phyloP scores from a whole-genome alignment of 2,113 vertebrate species.

The Salvelinus fontinalis region DNA sequence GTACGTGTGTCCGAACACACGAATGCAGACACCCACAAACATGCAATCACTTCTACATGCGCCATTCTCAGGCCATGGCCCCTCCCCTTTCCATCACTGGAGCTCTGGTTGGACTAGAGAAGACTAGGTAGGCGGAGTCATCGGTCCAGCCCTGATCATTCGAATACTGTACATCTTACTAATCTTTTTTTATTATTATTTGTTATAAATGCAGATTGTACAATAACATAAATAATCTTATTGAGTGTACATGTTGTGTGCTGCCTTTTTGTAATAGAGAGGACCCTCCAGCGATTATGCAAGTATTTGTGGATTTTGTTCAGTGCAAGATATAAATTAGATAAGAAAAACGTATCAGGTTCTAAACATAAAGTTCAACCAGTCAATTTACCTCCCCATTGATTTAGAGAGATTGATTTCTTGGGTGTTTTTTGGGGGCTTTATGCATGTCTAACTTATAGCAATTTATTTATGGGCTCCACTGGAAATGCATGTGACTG shows the following conservation, averaged over 20 bases:
- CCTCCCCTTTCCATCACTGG: conserved; percentile 49
- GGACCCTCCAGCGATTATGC: neutral
- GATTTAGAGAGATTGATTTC: neutral
- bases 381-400: neutral
- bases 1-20: neutral
- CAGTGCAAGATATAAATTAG: neutral
- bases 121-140: conserved; percentile 46
- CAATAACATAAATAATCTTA: conserved; percentile 80
- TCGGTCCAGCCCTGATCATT: conserved; percentile 53
- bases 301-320: conserved; percentile 6
- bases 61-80: conserved; percentile 37
- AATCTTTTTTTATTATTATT: conserved; percentile 71
- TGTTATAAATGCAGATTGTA: conserved; percentile 79
- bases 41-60: conserved; percentile 27
- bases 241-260: conserved; percentile 68
- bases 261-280: conserved; percentile 53
- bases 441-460: neutral
- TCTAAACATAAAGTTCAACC: neutral
- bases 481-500: neutral
- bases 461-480: neutral
- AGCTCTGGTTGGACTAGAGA: conserved; percentile 51
- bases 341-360: neutral
- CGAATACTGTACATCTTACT: conserved; percentile 73
- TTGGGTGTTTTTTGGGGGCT: neutral
- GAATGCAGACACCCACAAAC: conserved; percentile 18